Conservation (phyloP, 2,888 invertebrate species). For the Trachelus stipa region DNA sequence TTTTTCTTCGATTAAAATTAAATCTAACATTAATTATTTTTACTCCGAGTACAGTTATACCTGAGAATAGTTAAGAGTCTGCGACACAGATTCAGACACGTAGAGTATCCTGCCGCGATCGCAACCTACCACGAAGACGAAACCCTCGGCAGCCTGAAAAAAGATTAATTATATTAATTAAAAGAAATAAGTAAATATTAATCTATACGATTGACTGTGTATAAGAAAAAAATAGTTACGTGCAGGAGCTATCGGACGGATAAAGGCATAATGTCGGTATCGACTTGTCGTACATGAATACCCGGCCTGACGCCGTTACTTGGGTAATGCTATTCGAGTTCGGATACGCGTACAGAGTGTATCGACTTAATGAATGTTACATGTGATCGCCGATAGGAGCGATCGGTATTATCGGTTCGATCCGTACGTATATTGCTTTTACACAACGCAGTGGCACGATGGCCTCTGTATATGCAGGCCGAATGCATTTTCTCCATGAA, state of each 20-base stretch:
- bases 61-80: constrained; percentile 85
- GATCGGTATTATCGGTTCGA: not conserved
- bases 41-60: constrained; percentile 64
- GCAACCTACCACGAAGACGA: constrained; percentile 92
- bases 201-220: too few species aligned
- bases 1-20: too few species aligned
- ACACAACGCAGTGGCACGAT: constrained; percentile 9
- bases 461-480: constrained; percentile 3
- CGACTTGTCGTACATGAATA: too few species aligned
- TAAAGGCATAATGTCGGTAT: too few species aligned
- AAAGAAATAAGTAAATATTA: too few species aligned
- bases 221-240: too few species aligned
- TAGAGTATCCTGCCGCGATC: constrained; percentile 91
- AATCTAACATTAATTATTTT: too few species aligned
- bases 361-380: constrained; percentile 40
- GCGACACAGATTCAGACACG: constrained; percentile 88
- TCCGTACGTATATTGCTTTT: constrained; percentile 6
- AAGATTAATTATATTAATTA: not conserved
- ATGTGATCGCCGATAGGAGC: constrained; percentile 18
- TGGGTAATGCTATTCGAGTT: constrained; percentile 5
- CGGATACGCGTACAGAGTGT: constrained; percentile 13
- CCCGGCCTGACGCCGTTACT: not conserved
- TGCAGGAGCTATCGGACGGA: too few species aligned
- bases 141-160: constrained; percentile 86
- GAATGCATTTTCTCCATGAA: constrained; percentile 1